Conservation (phyloP, 2,888 invertebrate genomes). For the Leucozona laternaria region DNA sequence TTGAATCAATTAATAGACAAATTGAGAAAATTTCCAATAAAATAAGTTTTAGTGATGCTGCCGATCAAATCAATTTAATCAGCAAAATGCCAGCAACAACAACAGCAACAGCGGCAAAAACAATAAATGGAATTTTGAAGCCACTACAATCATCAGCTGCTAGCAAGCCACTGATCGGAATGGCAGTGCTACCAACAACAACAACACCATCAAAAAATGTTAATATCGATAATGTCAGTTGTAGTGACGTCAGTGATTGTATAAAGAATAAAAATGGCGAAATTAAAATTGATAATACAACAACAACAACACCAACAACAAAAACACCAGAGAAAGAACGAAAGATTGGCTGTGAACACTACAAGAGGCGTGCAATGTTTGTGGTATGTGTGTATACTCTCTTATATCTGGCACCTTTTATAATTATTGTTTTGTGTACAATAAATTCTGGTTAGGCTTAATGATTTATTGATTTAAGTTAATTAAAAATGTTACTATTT, state of each 20-base stretch:
- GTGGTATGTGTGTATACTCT: slow-evolving; percentile 87
- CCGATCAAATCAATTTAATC: slow-evolving; percentile 73
- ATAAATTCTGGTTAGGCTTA: slow-evolving; percentile 33
- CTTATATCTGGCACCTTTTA: neutral
- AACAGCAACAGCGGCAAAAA: slow-evolving; percentile 57
- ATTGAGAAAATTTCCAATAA: slow-evolving; percentile 72
- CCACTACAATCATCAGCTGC: slow-evolving; percentile 36
- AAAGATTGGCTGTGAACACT: slow-evolving; percentile 89
- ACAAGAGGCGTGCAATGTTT: slow-evolving; percentile 93
- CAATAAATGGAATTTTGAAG: slow-evolving; percentile 18
- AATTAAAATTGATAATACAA: slow-evolving; percentile 33
- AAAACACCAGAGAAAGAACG: slow-evolving; percentile 46
- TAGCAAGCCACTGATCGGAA: slow-evolving; percentile 19
- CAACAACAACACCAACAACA: slow-evolving; percentile 22
- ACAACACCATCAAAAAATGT: slow-evolving; percentile 37
- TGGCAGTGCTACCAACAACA: slow-evolving; percentile 21
- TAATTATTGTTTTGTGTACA: neutral
- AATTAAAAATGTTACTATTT: slow-evolving; percentile 54
- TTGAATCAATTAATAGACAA: slow-evolving; percentile 73
- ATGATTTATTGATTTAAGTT: slow-evolving; percentile 65
- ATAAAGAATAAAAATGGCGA: slow-evolving; percentile 66
- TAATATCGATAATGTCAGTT: slow-evolving; percentile 51
- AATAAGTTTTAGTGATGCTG: slow-evolving; percentile 66
- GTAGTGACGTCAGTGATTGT: slow-evolving; percentile 68
- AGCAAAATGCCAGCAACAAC: slow-evolving; percentile 68